A percentile compares a stretch with the other conserved stretches of the same genome.
Conservation (phyloP, 2,888 invertebrate species). For the Drosophila heteroneura region DNA sequence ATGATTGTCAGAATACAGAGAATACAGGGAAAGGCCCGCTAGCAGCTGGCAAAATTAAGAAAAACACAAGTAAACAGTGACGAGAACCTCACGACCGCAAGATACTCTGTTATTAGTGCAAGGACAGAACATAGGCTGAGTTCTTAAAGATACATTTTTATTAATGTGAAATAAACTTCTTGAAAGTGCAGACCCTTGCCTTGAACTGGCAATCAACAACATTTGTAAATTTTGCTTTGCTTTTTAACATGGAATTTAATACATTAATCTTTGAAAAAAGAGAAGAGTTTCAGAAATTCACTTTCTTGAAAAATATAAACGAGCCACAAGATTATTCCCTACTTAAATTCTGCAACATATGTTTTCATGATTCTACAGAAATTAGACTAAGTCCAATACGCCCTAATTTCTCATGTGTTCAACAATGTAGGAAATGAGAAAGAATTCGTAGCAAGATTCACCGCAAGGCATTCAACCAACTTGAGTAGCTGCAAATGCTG, state of each 20-base stretch:
- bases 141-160: neutral
- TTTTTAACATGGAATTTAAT: no score
- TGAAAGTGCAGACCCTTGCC: neutral
- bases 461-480: constrained; percentile 66
- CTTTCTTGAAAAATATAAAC: neutral
- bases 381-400: neutral
- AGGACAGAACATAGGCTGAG: neutral
- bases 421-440: neutral
- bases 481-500: constrained; percentile 75
- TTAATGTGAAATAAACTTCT: neutral
- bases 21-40: neutral
- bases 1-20: constrained; percentile 18
- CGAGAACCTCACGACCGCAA: neutral
- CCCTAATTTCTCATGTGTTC: neutral
- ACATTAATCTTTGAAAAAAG: neutral
- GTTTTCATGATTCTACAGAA: neutral
- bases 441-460: constrained; percentile 40
- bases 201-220: neutral
- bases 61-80: neutral
- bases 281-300: neutral
- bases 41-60: constrained; percentile 43
- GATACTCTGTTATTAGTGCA: neutral
- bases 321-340: neutral
- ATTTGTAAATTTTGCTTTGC: neutral
- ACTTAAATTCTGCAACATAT: no score